These are phyloP conservation scores for Lophochroa leadbeateri DNA, from an alignment of 2,113 vertebrate genomes.

Conservation along the genomic window DNA sequence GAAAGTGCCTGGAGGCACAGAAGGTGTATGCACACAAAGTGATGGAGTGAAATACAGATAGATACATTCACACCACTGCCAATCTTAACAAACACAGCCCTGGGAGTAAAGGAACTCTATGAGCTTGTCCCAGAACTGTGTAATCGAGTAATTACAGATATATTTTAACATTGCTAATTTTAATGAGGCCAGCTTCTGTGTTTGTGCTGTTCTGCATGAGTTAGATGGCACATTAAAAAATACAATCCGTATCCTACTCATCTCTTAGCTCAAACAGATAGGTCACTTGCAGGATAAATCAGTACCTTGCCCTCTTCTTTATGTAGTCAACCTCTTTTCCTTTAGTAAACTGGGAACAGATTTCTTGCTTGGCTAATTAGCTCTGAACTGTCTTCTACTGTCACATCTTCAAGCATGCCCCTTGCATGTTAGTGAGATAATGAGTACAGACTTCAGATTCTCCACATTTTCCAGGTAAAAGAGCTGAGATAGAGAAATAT, in stretches of 20 bases:
- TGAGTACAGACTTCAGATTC: neutral
- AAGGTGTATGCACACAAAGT: rapidly evolving
- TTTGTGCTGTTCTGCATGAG: neutral
- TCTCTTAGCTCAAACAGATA: neutral
- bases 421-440: neutral
- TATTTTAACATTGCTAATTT: neutral
- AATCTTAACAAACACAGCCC: neutral
- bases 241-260: neutral
- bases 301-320: neutral
- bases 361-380: neutral
- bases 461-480: neutral
- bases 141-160: neutral
- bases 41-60: neutral
- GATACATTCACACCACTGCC: too few species aligned
- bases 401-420: neutral
- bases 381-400: neutral
- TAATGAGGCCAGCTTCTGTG: rapidly evolving
- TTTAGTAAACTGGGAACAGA: neutral
- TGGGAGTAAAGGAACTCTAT: neutral
- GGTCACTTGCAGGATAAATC: neutral
- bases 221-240: neutral
- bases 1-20: neutral
- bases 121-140: neutral
- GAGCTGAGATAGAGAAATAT: neutral
- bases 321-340: neutral